Evolutionary conservation across 1,140 invertebrate species (phyloP).

Genomic region (Pseudoatta argentina): DNA sequence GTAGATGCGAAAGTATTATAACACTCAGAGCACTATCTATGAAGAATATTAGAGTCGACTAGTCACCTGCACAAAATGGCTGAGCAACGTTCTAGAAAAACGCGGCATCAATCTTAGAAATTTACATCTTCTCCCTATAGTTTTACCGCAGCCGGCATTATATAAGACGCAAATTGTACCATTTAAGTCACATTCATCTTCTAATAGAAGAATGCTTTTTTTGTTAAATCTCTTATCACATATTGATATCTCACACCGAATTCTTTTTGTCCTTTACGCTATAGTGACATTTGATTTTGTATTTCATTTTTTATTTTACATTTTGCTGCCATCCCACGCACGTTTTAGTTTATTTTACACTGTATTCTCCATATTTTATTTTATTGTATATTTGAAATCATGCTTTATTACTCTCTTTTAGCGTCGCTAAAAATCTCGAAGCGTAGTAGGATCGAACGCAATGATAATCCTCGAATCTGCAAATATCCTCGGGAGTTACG

Average conservation of each 20-base stretch:
- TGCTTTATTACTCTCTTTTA: not conserved
- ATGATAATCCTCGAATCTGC: slow-evolving; percentile 42
- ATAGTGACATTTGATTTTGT: not conserved
- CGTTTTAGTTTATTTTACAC: slow-evolving; percentile 20
- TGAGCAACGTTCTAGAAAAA: slow-evolving; percentile 51
- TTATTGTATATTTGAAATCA: not conserved
- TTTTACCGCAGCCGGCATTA: slow-evolving; percentile 12
- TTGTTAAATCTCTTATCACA: not conserved
- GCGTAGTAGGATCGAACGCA: not conserved
- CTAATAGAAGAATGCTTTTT: not conserved
- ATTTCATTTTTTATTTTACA: not conserved
- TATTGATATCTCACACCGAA: not conserved
- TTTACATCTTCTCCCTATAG: slow-evolving; percentile 33
- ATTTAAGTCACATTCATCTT: slow-evolving; percentile 2
- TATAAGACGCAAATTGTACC: slow-evolving; percentile 19
- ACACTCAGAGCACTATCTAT: slow-evolving; percentile 64
- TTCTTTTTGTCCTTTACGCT: not conserved
- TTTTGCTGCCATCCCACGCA: not conserved
- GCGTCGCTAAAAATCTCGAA: slow-evolving; percentile 16
- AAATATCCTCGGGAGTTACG: slow-evolving; percentile 30
- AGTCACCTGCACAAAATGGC: slow-evolving; percentile 65
- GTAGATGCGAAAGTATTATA: slow-evolving; percentile 48
- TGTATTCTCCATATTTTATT: slow-evolving; percentile 2
- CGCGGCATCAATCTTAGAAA: slow-evolving; percentile 48
- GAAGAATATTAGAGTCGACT: slow-evolving; percentile 76